Evolutionary conservation across 2,797 vertebrate genomes (phyloP).

Genomic region (Bucorvus abyssinicus): DNA sequence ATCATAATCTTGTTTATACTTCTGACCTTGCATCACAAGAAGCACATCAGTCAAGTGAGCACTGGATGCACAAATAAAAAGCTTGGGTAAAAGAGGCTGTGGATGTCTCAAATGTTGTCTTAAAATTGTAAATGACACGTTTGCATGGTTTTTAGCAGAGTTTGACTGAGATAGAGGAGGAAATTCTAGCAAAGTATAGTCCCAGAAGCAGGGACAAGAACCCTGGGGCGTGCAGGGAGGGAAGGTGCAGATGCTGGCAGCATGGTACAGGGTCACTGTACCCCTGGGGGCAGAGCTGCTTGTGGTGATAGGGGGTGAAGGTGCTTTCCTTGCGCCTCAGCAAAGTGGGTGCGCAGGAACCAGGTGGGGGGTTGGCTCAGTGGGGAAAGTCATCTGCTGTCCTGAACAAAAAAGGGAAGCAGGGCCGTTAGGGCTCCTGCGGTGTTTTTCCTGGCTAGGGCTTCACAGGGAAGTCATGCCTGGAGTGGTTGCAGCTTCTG

Average conservation of each 20-base stretch:
- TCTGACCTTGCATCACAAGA: background rate
- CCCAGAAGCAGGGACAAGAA: background rate
- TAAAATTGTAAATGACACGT: background rate
- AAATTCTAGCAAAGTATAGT: background rate
- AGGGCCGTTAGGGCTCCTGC: background rate
- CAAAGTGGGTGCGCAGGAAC: background rate
- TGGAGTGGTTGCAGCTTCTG: background rate
- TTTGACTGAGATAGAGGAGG: background rate
- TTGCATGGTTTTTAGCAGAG: background rate
- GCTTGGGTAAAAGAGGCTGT: background rate
- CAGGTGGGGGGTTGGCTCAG: accelerated
- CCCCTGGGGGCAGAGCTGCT: background rate
- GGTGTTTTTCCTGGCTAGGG: background rate
- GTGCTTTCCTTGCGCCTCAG: background rate
- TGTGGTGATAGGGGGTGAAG: background rate
- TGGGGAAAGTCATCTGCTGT: background rate
- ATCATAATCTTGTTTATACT: slow-evolving; percentile 40
- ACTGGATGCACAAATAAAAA: background rate
- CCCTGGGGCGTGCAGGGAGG: background rate
- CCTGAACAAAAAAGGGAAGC: background rate
- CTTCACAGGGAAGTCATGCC: background rate
- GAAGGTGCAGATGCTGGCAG: background rate
- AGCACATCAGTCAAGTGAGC: background rate
- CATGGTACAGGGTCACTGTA: background rate
- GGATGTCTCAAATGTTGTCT: background rate